Percentiles rank a stretch among this genome's conserved stretches.
Evolutionary conservation across 1,140 invertebrate species (phyloP).

Genomic region (Oedothorax gibbosus): DNA sequence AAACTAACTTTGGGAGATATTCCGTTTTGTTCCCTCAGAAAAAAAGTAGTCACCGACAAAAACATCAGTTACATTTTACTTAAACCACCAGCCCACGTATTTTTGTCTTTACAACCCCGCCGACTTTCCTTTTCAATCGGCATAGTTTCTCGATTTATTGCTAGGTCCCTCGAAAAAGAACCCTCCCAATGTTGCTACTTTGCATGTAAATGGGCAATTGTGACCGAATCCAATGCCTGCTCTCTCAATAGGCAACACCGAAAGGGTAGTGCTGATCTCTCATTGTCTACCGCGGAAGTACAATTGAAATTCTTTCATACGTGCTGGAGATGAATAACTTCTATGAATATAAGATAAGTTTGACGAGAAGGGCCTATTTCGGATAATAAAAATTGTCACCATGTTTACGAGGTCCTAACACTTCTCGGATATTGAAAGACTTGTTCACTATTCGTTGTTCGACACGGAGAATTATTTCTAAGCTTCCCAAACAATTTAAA

Average conservation of each 20-base stretch:
- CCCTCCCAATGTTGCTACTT: slow-evolving; percentile 15
- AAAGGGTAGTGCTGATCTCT: slow-evolving; percentile 26
- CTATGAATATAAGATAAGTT: slow-evolving; percentile 37
- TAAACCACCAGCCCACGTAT: too few relatives aligned
- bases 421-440: neutral
- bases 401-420: neutral
- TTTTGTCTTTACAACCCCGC: too few relatives aligned
- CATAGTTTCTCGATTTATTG: too few relatives aligned
- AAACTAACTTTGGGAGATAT: too few relatives aligned
- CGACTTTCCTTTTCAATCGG: too few relatives aligned
- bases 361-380: slow-evolving; percentile 7
- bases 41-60: too few relatives aligned
- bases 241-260: slow-evolving; percentile 2
- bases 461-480: neutral
- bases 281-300: slow-evolving; percentile 29
- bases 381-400: slow-evolving; percentile 13
- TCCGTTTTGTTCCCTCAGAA: too few relatives aligned
- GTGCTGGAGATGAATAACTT: slow-evolving; percentile 13
- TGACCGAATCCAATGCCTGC: slow-evolving; percentile 3
- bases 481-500: slow-evolving; percentile 1
- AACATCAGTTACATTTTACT: too few relatives aligned
- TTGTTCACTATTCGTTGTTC: neutral
- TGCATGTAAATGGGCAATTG: slow-evolving; percentile 49
- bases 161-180: slow-evolving; percentile 3
- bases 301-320: slow-evolving; percentile 31